Conservation (phyloP, 1,140 invertebrate species). For the Harpegnathos saltator region DNA sequence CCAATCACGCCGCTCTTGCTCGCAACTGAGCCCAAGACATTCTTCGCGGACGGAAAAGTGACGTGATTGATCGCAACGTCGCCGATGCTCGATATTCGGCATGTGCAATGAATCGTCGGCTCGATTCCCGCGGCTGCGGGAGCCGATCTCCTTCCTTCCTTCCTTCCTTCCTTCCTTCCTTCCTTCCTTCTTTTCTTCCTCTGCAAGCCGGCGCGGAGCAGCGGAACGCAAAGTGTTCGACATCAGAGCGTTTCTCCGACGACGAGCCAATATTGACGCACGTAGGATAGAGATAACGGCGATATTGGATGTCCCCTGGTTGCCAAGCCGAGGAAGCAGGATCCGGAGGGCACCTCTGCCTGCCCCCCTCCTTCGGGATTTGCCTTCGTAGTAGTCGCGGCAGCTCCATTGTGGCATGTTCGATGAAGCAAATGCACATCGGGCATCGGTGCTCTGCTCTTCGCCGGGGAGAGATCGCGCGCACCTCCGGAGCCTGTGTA, state of each 20-base stretch:
- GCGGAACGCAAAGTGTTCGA: constrained; percentile 51
- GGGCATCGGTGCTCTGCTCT: constrained; percentile 66
- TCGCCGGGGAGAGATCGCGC: constrained; percentile 54
- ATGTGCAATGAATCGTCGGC: constrained; percentile 5
- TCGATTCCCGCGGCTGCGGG: background rate
- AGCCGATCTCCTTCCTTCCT: background rate
- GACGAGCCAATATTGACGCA: constrained; percentile 83
- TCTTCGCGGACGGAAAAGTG: background rate
- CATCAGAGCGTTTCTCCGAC: constrained; percentile 30
- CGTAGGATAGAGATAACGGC: constrained; percentile 81
- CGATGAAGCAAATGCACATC: constrained; percentile 85
- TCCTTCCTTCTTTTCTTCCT: background rate
- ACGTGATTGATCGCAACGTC: constrained; percentile 9
- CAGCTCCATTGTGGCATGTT: constrained; percentile 83
- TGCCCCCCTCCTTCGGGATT: constrained; percentile 69
- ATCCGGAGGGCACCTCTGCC: constrained; percentile 49
- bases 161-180: background rate
- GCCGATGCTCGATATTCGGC: background rate
- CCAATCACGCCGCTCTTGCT: constrained; percentile 6
- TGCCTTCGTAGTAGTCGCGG: constrained; percentile 76
- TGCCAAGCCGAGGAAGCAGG: constrained; percentile 60
- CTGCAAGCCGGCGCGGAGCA: background rate
- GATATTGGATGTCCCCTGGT: constrained; percentile 83
- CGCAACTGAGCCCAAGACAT: constrained; percentile 4
- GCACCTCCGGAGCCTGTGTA: constrained; percentile 39